These are phyloP conservation scores for Dasysyrphus tricinctus DNA, from an alignment of 2,888 invertebrate genomes.

Conservation along the genomic window DNA sequence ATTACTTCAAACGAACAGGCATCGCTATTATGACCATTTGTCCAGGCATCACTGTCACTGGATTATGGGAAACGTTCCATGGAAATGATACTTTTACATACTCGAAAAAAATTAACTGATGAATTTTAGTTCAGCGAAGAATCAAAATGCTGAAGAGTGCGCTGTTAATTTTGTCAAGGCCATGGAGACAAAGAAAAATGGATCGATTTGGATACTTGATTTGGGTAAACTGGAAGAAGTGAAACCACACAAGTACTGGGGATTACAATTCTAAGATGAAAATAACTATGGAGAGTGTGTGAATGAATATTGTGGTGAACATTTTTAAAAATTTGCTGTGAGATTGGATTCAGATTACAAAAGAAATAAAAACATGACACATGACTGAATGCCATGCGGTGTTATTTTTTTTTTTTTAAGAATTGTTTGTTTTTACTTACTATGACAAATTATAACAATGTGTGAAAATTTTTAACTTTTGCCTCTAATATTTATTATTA, in stretches of 20 bases:
- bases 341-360: not conserved
- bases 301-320: not conserved
- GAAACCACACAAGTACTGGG: conserved; percentile 76
- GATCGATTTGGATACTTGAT: conserved; percentile 78
- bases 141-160: conserved; percentile 77
- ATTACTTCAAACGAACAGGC: conserved; percentile 79
- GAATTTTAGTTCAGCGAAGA: conserved; percentile 62
- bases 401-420: too few species aligned
- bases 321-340: not conserved
- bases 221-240: conserved; percentile 77
- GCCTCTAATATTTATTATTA: too few species aligned
- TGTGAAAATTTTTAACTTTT: too few species aligned
- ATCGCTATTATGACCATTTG: conserved; percentile 80
- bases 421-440: too few species aligned
- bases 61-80: conserved; percentile 59
- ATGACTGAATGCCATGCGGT: too few species aligned
- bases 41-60: conserved; percentile 79
- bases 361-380: not conserved
- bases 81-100: conserved; percentile 75
- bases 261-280: conserved; percentile 64
- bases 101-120: conserved; percentile 65
- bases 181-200: conserved; percentile 77
- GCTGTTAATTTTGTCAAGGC: conserved; percentile 77
- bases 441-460: too few species aligned
- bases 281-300: not conserved